phyloP scores from a whole-genome alignment of 2,888 invertebrate species.

The Perizoma affinitatum region DNA sequence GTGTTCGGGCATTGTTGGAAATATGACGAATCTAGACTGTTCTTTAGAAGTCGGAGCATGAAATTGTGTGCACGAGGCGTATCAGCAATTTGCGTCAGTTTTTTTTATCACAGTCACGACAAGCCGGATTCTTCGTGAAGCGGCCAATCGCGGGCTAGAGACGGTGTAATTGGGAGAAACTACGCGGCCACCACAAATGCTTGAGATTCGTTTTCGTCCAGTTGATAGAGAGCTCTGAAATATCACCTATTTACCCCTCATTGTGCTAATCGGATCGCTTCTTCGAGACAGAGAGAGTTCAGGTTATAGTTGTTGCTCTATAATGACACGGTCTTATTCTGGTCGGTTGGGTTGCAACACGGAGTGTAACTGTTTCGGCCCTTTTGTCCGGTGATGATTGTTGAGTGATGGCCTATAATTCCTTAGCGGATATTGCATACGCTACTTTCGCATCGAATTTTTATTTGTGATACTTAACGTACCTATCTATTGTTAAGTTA shows the following conservation, averaged over 20 bases:
- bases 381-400: slow-evolving; percentile 74
- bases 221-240: slow-evolving; percentile 58
- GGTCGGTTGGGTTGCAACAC: slow-evolving; percentile 58
- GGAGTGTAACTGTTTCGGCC: slow-evolving; percentile 70
- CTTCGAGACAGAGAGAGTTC: slow-evolving; percentile 51
- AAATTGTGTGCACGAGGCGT: slow-evolving; percentile 83
- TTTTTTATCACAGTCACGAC: slow-evolving; percentile 82
- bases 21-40: slow-evolving; percentile 79
- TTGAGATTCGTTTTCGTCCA: slow-evolving; percentile 69
- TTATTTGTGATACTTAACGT: slow-evolving; percentile 38
- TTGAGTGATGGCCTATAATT: slow-evolving; percentile 67
- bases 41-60: slow-evolving; percentile 76
- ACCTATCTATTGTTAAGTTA: slow-evolving; percentile 12
- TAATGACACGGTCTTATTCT: slow-evolving; percentile 69
- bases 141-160: slow-evolving; percentile 78
- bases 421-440: slow-evolving; percentile 53
- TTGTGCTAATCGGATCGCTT: slow-evolving; percentile 35
- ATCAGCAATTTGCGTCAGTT: slow-evolving; percentile 83
- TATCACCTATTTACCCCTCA: slow-evolving; percentile 46
- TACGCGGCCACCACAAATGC: slow-evolving; percentile 77
- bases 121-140: slow-evolving; percentile 76
- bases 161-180: slow-evolving; percentile 82
- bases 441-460: slow-evolving; percentile 58
- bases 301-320: slow-evolving; percentile 54
- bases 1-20: slow-evolving; percentile 59